Base-by-base conservation (phyloP, 2,888 invertebrate species). In the Abrostola triplasia region DNA sequence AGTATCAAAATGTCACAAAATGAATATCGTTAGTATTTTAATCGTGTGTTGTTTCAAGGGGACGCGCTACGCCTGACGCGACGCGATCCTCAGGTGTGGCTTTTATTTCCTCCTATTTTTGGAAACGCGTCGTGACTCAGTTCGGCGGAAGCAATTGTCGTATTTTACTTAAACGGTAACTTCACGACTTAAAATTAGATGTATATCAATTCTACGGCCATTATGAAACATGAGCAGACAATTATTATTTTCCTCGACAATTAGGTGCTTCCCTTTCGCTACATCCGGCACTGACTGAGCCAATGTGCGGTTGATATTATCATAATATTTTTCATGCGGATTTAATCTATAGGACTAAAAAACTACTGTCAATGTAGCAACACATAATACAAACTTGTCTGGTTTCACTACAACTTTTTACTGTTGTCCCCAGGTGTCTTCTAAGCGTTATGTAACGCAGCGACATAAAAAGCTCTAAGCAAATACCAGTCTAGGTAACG, bases 1-100 rank as follows among this genome's bases (percentile, higher is more conserved):
- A 72, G 73, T 74, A 73, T 71, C 60, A 56, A 78, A 82, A 84
- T 84, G 80, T 77, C 83, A 78, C 71, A 63, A 61, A 67, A 58
- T 70, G 59, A 77, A 62, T 77, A 51, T 55, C 69, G 52, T 68
- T 65, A 63, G 36, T 63, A 40, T 64, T 65, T 58, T 57, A 64
- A 49, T 62, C 51, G 37, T 35, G 41, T 36, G 35, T 35, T 37
- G 35, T 70, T 52, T 68, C 64, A 61, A 73, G 59, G 49, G 13
- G 41, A 60, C 51, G 9, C 44, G 13, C 24, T 24, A 24, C 24
- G 4, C 24, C 24, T 4, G 4, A 24, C 24, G 44, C 40, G 40
- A 13, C 41, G 11, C 35, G n/a, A 10, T 10, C 36, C n/a, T 24
- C 35, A 8, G 36, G 12, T 49, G 36, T 13, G 11, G 5, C 36